A percentile compares a stretch with the other conserved stretches of the same genome.
Conservation (phyloP, 2,888 invertebrate species). For the Gortyna flavago region DNA sequence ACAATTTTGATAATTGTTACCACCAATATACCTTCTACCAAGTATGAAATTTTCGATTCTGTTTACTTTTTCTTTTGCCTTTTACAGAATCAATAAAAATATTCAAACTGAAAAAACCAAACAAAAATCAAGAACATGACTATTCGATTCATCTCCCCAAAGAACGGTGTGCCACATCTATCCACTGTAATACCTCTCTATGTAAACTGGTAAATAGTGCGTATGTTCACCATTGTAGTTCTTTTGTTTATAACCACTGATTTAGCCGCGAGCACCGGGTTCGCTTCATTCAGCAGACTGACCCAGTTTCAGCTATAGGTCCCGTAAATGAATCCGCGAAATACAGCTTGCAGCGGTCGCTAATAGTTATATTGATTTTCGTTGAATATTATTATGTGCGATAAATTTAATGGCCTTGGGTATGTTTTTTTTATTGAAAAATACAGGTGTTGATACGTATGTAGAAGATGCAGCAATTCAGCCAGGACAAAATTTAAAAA, state of each 20-base stretch:
- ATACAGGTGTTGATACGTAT: background rate
- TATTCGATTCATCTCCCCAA: no score
- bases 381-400: slow-evolving; percentile 19
- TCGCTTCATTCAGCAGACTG: slow-evolving; percentile 26
- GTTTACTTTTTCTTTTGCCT: background rate
- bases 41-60: no score
- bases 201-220: background rate
- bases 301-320: slow-evolving; percentile 57
- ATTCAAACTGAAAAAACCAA: background rate
- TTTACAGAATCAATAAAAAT: background rate
- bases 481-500: no score
- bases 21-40: no score
- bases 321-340: no score
- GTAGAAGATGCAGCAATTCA: background rate
- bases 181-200: background rate
- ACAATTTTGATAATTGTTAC: background rate
- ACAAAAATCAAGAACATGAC: background rate
- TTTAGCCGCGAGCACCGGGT: slow-evolving; percentile 21
- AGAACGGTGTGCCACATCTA: background rate
- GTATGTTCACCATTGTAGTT: slow-evolving; percentile 12
- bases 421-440: background rate
- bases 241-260: slow-evolving; percentile 51
- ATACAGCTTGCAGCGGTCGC: slow-evolving; percentile 15
- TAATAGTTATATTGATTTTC: slow-evolving; percentile 35
- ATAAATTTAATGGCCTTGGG: background rate